Evolutionary conservation across 2,888 invertebrate genomes (phyloP).

Genomic region (Clitarchus hookeri): DNA sequence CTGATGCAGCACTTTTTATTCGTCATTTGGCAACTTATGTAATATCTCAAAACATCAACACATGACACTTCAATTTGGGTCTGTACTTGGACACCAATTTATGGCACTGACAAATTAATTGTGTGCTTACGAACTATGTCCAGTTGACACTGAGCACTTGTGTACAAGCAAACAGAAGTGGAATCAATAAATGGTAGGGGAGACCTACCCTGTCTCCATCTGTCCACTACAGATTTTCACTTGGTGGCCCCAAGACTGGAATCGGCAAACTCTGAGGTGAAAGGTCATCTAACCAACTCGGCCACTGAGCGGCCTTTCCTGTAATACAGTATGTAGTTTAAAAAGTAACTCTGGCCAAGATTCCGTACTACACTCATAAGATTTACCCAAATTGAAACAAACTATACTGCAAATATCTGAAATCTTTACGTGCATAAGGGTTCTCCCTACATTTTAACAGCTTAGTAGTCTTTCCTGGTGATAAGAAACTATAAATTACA

Average conservation of each 20-base stretch:
- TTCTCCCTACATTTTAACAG: too few species aligned
- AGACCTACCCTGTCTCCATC: constrained; percentile 6
- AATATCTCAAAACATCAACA: too few species aligned
- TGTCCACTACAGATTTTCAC: constrained; percentile 2
- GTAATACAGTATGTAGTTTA: neutral
- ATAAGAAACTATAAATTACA: too few species aligned
- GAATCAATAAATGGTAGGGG: neutral
- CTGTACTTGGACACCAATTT: too few species aligned
- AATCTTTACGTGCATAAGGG: too few species aligned
- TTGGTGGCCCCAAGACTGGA: neutral
- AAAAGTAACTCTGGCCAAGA: neutral
- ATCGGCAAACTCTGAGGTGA: neutral
- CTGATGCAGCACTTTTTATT: too few species aligned
- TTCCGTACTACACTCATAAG: neutral
- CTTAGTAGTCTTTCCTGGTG: too few species aligned
- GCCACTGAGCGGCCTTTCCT: constrained; percentile 12
- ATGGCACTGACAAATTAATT: neutral
- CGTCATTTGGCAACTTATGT: too few species aligned
- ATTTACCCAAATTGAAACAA: neutral
- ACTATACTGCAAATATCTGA: too few species aligned
- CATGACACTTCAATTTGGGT: too few species aligned
- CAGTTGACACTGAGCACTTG: neutral
- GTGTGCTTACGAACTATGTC: neutral
- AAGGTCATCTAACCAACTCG: neutral
- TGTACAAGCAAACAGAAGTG: neutral